Percentiles rank a stretch among this genome's conserved stretches.
Evolutionary conservation across 2,113 vertebrate genomes (phyloP).

Genomic region (Ochotona curzoniae): DNA sequence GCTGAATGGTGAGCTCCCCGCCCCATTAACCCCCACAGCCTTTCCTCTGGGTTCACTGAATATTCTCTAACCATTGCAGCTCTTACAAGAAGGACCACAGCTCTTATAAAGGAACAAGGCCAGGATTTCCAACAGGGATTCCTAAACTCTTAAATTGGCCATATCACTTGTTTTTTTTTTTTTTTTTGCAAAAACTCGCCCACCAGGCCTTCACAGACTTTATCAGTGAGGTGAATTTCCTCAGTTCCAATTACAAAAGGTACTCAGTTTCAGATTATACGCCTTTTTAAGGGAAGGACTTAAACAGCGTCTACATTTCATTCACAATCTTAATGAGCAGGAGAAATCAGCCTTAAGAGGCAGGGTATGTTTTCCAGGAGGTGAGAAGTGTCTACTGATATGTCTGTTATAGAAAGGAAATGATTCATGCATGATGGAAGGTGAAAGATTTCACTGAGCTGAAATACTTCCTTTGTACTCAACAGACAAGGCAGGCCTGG

Average conservation of each 20-base stretch:
- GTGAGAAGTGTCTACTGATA: constrained; percentile 54
- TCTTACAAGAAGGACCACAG: not conserved
- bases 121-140: constrained; percentile 11
- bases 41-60: not conserved
- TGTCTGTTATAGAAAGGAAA: constrained; percentile 68
- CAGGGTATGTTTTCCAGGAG: constrained; percentile 59
- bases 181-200: not conserved
- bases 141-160: constrained; percentile 18
- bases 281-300: constrained; percentile 37
- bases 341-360: constrained; percentile 64
- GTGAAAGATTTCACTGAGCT: constrained; percentile 52
- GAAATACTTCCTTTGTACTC: constrained; percentile 50
- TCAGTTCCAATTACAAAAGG: constrained; percentile 41
- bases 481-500: constrained; percentile 46
- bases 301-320: constrained; percentile 50
- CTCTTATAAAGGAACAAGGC: not conserved
- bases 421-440: constrained; percentile 67
- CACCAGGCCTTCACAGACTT: not conserved
- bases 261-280: constrained; percentile 15
- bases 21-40: not conserved
- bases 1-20: not conserved
- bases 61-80: not conserved
- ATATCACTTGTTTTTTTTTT: not conserved
- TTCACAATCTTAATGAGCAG: constrained; percentile 8
- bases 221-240: constrained; percentile 43